Evolutionary conservation across 37 sponge, comb jelly and placozoan species (phyloP).

Genomic region (Dysidea cf. avara): DNA sequence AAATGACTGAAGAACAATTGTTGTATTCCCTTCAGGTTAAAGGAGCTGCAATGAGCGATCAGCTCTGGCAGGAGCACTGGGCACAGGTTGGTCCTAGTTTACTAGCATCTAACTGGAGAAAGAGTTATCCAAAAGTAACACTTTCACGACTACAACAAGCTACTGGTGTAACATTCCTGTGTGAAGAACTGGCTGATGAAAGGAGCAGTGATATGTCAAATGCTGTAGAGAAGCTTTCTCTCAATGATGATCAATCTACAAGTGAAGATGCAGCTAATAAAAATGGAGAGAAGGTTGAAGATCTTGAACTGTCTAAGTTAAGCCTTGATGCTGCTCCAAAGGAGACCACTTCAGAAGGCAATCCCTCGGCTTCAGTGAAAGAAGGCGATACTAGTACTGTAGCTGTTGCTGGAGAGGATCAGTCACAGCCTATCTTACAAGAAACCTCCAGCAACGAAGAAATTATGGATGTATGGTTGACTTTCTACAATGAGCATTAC

Average conservation of each 20-base stretch:
- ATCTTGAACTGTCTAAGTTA: too few relatives aligned
- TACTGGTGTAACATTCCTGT: slow-evolving; percentile 39
- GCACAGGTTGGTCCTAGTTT: slow-evolving; percentile 38
- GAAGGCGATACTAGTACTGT: too few relatives aligned
- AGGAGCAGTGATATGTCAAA: not conserved
- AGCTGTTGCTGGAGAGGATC: too few relatives aligned
- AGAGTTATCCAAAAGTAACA: slow-evolving; percentile 46
- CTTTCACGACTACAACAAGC: slow-evolving; percentile 24
- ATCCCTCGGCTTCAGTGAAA: too few relatives aligned
- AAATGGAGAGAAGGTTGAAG: not conserved
- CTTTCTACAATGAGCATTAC: slow-evolving; percentile 68
- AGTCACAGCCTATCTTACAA: too few relatives aligned
- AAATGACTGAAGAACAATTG: slow-evolving; percentile 12
- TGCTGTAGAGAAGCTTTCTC: not conserved
- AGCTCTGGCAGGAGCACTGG: slow-evolving; percentile 59
- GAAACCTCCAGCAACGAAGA: slow-evolving; percentile 30
- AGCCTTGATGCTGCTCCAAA: too few relatives aligned
- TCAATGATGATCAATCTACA: not conserved
- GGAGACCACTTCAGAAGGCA: not conserved
- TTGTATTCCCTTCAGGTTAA: slow-evolving; percentile 44
- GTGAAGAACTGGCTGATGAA: not conserved
- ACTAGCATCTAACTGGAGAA: slow-evolving; percentile 46
- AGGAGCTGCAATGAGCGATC: slow-evolving; percentile 57
- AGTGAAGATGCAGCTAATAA: not conserved
- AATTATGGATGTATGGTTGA: slow-evolving; percentile 37